Percentiles rank a stretch among this genome's conserved stretches.
These are phyloP conservation scores for Aphelinus atriplicis DNA, from an alignment of 1,140 invertebrate genomes.

Conservation along the genomic window DNA sequence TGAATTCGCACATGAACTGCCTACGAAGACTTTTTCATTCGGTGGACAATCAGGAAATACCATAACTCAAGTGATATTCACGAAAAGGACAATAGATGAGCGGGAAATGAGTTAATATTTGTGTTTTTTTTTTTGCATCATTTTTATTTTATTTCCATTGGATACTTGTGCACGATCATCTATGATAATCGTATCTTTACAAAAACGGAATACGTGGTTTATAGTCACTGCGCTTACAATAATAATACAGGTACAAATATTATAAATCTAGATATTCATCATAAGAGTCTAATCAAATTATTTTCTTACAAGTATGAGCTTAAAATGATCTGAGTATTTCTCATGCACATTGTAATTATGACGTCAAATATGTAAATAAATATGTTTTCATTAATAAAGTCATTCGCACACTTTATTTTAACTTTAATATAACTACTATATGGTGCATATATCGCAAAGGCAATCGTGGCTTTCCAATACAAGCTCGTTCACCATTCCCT, in stretches of 20 bases:
- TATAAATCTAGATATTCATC: conserved; percentile 22
- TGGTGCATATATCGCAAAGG: conserved; percentile 22
- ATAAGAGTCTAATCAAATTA: conserved; percentile 10
- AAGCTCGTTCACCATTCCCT: conserved; percentile 1
- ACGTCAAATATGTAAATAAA: background rate
- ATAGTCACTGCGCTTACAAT: conserved; percentile 19
- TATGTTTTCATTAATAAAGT: background rate
- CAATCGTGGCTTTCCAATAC: conserved; percentile 19
- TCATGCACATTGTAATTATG: background rate
- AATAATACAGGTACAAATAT: conserved; percentile 27
- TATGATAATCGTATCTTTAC: conserved; percentile 22
- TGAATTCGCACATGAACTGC: conserved; percentile 71
- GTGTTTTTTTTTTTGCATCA: background rate
- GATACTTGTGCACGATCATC: conserved; percentile 25
- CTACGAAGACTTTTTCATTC: conserved; percentile 84
- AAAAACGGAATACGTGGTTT: conserved; percentile 11
- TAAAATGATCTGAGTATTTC: background rate
- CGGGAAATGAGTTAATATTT: no score
- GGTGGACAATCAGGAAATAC: conserved; percentile 84
- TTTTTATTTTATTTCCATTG: conserved; percentile 12
- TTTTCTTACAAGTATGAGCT: conserved; percentile 1
- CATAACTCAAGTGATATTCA: conserved; percentile 81
- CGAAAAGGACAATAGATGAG: conserved; percentile 58
- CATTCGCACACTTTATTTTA: background rate
- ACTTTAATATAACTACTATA: background rate